Base-by-base conservation (phyloP, 1,140 invertebrate genomes). In the Neuroterus valhalla region DNA sequence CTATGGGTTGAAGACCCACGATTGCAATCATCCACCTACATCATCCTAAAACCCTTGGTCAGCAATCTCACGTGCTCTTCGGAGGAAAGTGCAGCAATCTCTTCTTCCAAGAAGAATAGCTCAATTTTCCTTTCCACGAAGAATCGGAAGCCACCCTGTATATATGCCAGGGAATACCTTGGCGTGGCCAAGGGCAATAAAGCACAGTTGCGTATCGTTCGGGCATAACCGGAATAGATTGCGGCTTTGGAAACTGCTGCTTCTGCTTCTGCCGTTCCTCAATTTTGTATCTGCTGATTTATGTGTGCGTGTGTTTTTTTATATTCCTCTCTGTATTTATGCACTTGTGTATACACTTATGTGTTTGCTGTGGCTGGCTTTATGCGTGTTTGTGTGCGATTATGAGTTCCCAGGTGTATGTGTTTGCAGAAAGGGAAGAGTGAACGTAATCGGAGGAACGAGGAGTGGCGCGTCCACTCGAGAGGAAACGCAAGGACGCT, bases 401-500 rank as follows among this genome's bases (percentile, higher is more conserved):
- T 75, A 52, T 8, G 17, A 44, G 52, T 66, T 43, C 66, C 23
- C 66, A 67, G 45, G 5, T 42, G 48, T n/a, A 68, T 21, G 43
- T 44, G 15, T 8, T 14, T 67, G 62, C 46, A 75, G 26, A 68
- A 55, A 66, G 42, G 15, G 77, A 75, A 81, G 74, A 80, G 76
- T 81, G 79, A 78, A 81, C 69, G 79, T 81, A 81, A 81, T 77
- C 77, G 62, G 21, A 76, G 77, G 48, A 50, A 19, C 31, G 31
- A 78, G 80, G 79, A 74, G 80, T 78, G 80, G 80, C 74, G 50
- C 44, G 42, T 78, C 74, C 70, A 78, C 72, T 78, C 79, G 80
- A 82, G 80, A 81, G 80, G 80, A 82, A 81, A 79, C 80, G 80
- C 80, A 82, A 82, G 80, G 80, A 81, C 80, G 80, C 72, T 70